phyloP scores from a whole-genome alignment of 2,888 invertebrate genomes.

The Drosophila nr. medialis region DNA sequence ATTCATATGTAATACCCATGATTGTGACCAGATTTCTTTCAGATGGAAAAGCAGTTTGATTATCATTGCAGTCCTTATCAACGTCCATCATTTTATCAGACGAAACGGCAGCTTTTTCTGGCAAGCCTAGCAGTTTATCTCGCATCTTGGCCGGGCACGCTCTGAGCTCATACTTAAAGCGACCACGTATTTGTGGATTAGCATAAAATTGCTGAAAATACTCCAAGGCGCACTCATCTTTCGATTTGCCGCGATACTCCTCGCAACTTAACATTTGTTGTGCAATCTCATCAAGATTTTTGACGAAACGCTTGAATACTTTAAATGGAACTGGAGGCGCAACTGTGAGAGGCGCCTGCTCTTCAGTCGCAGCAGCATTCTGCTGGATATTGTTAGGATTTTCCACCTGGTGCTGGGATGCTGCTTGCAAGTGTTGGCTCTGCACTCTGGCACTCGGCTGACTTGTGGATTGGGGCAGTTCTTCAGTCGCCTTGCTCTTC shows the following conservation, averaged over 20 bases:
- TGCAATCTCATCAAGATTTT: too few relatives aligned
- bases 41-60: not conserved
- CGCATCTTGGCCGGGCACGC: conserved; percentile 15
- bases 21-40: conserved; percentile 2
- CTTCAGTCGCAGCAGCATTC: not conserved
- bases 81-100: not conserved
- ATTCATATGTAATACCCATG: conserved; percentile 18
- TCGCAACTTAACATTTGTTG: too few relatives aligned
- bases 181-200: too few relatives aligned
- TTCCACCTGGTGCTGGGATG: too few relatives aligned
- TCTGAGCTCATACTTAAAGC: too few relatives aligned
- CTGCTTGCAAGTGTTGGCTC: not conserved
- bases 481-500: not conserved
- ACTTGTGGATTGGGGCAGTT: not conserved
- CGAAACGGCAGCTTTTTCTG: not conserved
- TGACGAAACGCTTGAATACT: too few relatives aligned
- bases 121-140: conserved; percentile 15
- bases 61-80: not conserved
- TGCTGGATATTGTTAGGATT: not conserved
- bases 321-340: too few relatives aligned
- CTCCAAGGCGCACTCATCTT: too few relatives aligned
- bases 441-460: too few relatives aligned
- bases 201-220: too few relatives aligned
- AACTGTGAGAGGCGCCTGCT: too few relatives aligned
- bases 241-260: too few relatives aligned